These are phyloP conservation scores for Contarinia nasturtii DNA, from an alignment of 1,140 invertebrate genomes.

Conservation along the genomic window DNA sequence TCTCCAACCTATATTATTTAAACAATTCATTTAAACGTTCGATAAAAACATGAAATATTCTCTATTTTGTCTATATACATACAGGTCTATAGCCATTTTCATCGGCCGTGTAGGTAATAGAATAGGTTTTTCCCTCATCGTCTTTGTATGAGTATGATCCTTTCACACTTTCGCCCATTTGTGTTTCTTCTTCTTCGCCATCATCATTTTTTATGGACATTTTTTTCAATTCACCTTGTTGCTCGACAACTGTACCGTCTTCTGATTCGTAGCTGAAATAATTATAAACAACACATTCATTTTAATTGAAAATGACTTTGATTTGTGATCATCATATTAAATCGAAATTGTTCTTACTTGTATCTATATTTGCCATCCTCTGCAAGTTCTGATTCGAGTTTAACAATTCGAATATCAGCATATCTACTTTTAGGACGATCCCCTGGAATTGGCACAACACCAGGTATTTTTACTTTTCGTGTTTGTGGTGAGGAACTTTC, in stretches of 20 bases:
- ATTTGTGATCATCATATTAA: no score
- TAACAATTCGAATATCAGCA: no score
- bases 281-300: no score
- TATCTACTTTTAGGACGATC: no score
- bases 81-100: constrained; percentile 33
- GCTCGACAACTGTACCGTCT: constrained; percentile 27
- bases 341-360: constrained; percentile 11
- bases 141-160: constrained; percentile 28
- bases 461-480: no score
- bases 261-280: constrained; percentile 23
- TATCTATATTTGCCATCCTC: no score
- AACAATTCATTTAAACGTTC: no score
- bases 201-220: constrained; percentile 9
- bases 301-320: constrained; percentile 11
- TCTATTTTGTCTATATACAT: constrained; percentile 10
- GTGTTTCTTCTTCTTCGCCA: constrained; percentile 13
- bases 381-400: no score
- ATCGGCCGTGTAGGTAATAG: constrained; percentile 30
- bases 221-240: constrained; percentile 25
- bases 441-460: no score
- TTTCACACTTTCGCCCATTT: constrained; percentile 24
- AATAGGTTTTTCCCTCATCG: constrained; percentile 18
- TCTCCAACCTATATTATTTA: no score
- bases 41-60: no score
- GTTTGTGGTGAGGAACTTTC: no score